Base-by-base conservation (phyloP, 2,113 vertebrate species). In the Baryphthengus martii region DNA sequence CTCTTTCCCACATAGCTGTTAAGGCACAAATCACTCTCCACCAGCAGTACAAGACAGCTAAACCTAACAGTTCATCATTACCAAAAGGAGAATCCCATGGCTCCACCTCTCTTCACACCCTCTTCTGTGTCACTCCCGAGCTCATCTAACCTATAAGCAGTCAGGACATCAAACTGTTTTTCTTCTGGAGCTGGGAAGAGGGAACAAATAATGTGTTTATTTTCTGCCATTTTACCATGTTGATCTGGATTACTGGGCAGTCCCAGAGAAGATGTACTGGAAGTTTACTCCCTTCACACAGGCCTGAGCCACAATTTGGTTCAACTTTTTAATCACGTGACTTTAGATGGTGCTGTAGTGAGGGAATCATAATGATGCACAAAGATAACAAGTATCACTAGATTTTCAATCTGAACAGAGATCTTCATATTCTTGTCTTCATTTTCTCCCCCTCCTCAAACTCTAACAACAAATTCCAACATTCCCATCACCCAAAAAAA, bases 121-220 rank as follows among this genome's bases (percentile, higher is more conserved):
- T 58, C 15, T 29, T 25, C n/a, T 42, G 29, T 19, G n/a, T 24
- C n/a, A 19, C n/a, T 9, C 17, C 55, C 25, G 47, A 58, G 31
- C 58, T 53, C 40, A 71, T 40, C 8, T 31, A 75, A 61, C 2
- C 12, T 7, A 85, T 4, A 25, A 70, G 40, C 8, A 24, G 10
- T 42, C 1, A 35, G 20, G 20, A 67, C 13, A 49, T 1, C 1
- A 0, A 52, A 67, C 28, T 40, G 12, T 26, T 26, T 49, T 63
- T 72, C 10, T 35, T 59, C n/a, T 29, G 40, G 19, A 76, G 17
- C n/a, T 33, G 8, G 3, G 8, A 29, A 59, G 10, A 19, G 10
- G 17, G 23, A 87, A 67, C 44, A 59, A 52, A 10, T 11, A 50
- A 39, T 6, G 23, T 6, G 7, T n/a, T 58, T 66, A 13, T 33